Evolutionary conservation across 2,888 invertebrate genomes (phyloP).

Genomic region (Plebejus melissa): DNA sequence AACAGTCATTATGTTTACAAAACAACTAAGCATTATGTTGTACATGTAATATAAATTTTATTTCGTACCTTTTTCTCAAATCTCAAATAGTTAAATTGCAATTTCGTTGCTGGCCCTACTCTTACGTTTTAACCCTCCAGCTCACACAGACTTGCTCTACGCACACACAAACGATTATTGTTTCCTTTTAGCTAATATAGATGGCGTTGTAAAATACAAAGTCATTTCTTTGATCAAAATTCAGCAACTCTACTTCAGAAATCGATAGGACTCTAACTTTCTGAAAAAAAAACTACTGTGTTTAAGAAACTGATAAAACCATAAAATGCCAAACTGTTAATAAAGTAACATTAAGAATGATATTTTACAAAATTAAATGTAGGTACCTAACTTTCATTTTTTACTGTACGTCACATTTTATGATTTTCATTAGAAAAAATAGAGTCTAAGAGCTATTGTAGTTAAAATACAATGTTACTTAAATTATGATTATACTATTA

Average conservation of each 20-base stretch:
- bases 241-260: conserved; percentile 39
- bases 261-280: conserved; percentile 33
- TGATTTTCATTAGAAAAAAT: too few relatives aligned
- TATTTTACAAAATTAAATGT: not conserved
- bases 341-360: not conserved
- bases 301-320: not conserved
- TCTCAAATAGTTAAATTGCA: not conserved
- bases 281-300: not conserved
- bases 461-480: not conserved
- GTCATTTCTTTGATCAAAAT: conserved; percentile 36
- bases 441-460: too few relatives aligned
- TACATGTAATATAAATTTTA: too few relatives aligned
- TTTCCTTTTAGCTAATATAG: conserved; percentile 46
- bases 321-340: not conserved
- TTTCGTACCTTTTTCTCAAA: not conserved
- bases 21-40: too few relatives aligned
- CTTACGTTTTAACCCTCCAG: conserved; percentile 62
- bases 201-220: conserved; percentile 41
- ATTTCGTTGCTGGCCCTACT: conserved; percentile 49
- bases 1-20: too few relatives aligned
- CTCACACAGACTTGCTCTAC: conserved; percentile 35
- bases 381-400: not conserved
- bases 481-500: not conserved
- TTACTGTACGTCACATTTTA: not conserved
- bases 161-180: conserved; percentile 31